Percentiles rank a stretch among this genome's conserved stretches.
Evolutionary conservation across 1,140 invertebrate species (phyloP).

Genomic region (Eriocheir sinensis): DNA sequence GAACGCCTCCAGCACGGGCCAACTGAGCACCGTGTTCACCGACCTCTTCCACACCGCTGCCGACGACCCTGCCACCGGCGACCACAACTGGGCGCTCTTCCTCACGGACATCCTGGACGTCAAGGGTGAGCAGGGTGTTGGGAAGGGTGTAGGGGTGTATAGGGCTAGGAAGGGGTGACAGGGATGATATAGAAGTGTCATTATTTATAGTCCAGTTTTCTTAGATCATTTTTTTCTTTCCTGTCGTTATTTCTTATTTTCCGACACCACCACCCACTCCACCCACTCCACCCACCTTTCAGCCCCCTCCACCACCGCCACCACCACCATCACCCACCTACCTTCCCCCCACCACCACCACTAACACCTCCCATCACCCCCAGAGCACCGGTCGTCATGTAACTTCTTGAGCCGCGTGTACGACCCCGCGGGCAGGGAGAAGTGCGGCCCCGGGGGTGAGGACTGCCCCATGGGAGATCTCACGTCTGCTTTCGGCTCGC

Average conservation of each 20-base stretch:
- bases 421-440: conserved; percentile 87
- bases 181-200: no score
- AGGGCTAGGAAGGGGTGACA: no score
- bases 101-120: conserved; percentile 93
- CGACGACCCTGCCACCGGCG: conserved; percentile 83
- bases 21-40: conserved; percentile 89
- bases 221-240: no score
- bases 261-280: no score
- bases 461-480: conserved; percentile 89
- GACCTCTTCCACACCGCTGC: conserved; percentile 83
- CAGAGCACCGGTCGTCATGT: conserved; percentile 82
- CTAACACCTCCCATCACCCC: not conserved
- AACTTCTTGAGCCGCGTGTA: conserved; percentile 92
- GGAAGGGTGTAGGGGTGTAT: no score
- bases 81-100: conserved; percentile 94
- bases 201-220: no score
- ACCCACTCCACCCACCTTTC: no score
- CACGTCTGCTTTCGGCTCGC: conserved; percentile 88
- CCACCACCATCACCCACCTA: not conserved
- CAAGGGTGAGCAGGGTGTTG: conserved; percentile 55
- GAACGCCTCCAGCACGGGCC: conserved; percentile 81
- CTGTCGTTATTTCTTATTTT: no score
- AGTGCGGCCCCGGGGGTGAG: conserved; percentile 80
- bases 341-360: not conserved
- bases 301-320: no score